A percentile compares a stretch with the other conserved stretches of the same genome.
Evolutionary conservation across 2,113 vertebrate genomes (phyloP).

Genomic region (Rhombomys opimus): DNA sequence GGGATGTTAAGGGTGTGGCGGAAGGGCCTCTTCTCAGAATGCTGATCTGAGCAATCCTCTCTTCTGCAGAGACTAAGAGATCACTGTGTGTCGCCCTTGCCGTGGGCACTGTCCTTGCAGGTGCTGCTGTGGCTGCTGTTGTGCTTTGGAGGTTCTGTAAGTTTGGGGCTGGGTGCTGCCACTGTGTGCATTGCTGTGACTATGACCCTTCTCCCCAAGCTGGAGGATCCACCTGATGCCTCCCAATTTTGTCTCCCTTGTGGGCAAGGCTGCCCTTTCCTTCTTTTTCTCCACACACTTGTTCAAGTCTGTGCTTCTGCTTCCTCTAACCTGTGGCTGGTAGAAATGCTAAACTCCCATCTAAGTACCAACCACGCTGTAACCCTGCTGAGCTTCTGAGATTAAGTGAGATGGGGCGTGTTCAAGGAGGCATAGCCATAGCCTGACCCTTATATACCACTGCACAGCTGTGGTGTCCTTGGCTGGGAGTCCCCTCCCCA

Average conservation of each 20-base stretch:
- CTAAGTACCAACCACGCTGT: background rate
- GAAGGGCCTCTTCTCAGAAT: background rate
- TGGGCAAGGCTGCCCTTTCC: background rate
- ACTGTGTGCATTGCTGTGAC: background rate
- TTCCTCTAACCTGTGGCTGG: background rate
- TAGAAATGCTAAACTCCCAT: accelerated
- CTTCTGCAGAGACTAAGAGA: constrained; percentile 81
- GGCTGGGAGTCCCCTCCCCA: too few species aligned
- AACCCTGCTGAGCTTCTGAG: background rate
- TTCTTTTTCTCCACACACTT: background rate
- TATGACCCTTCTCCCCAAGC: accelerated
- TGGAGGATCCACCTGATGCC: accelerated
- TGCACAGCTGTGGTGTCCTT: background rate
- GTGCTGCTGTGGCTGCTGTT: constrained; percentile 70
- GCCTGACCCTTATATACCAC: background rate
- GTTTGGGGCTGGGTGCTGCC: background rate
- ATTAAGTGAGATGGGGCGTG: background rate
- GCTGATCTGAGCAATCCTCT: background rate
- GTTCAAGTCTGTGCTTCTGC: accelerated
- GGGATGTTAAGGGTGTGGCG: background rate
- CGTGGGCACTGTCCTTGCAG: constrained; percentile 58
- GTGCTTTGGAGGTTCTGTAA: constrained; percentile 89
- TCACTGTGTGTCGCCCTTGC: constrained; percentile 49
- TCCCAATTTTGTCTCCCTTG: background rate
- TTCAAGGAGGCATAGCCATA: background rate